Percentiles rank a stretch among this genome's conserved stretches.
phyloP scores from a whole-genome alignment of 2,113 vertebrate species.

The Sigmodon hispidus region DNA sequence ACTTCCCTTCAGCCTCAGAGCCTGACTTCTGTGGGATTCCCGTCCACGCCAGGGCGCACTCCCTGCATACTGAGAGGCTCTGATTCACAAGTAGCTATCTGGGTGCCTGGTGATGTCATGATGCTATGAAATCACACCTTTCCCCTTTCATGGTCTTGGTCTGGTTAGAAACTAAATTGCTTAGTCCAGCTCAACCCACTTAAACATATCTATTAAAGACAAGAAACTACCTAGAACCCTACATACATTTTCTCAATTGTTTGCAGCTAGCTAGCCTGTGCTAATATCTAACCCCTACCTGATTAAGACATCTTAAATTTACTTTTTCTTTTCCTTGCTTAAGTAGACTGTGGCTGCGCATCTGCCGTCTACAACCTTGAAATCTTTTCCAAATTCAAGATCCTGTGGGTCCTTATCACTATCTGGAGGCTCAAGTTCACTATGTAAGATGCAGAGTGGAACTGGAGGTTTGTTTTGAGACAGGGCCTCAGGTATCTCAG shows the following conservation, averaged over 20 bases:
- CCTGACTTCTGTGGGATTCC: slow-evolving; percentile 74
- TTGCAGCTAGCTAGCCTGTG: neutral
- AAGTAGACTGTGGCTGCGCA: neutral
- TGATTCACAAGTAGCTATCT: slow-evolving; percentile 5
- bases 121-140: neutral
- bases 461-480: neutral
- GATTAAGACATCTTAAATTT: neutral
- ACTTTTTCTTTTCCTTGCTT: slow-evolving; percentile 28
- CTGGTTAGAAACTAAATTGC: neutral
- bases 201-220: neutral
- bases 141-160: neutral
- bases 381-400: slow-evolving; percentile 2
- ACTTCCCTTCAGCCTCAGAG: neutral
- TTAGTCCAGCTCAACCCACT: neutral
- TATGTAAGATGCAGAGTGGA: neutral
- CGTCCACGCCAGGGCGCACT: neutral
- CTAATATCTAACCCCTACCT: neutral
- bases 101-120: neutral
- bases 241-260: neutral
- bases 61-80: slow-evolving; percentile 35
- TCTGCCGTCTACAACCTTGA: neutral
- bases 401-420: neutral
- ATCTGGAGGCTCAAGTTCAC: neutral
- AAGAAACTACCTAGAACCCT: neutral
- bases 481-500: neutral